Conservation (phyloP, 1,140 invertebrate genomes). For the Zaprionus africanus region DNA sequence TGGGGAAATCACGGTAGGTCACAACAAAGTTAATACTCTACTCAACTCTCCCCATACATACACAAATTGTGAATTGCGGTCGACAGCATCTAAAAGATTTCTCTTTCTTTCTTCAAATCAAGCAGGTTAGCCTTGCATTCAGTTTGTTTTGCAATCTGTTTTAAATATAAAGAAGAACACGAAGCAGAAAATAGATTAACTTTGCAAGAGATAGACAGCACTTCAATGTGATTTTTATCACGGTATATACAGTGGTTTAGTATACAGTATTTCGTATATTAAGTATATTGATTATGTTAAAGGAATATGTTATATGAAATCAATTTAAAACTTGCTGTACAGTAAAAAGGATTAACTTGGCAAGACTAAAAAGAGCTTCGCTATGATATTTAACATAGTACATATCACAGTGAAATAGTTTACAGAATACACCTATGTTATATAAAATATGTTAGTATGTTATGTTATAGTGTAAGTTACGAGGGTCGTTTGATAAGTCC, state of each 20-base stretch:
- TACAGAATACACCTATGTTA: no score
- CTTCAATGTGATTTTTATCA: not conserved
- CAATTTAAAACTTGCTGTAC: no score
- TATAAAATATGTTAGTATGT: no score
- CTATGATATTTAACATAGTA: no score
- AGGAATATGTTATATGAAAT: no score
- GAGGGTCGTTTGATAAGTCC: no score
- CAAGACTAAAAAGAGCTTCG: no score
- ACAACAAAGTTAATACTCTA: conserved; percentile 39
- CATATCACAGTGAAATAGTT: no score
- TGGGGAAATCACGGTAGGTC: conserved; percentile 38
- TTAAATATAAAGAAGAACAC: conserved; percentile 1
- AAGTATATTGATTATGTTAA: no score
- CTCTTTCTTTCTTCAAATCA: not conserved
- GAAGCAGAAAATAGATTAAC: not conserved
- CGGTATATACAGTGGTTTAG: not conserved
- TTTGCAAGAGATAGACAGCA: not conserved
- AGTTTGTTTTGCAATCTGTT: conserved; percentile 1
- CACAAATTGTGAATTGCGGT: not conserved
- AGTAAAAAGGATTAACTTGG: no score
- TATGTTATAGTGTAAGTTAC: not conserved
- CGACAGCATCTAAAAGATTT: not conserved
- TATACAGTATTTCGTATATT: no score
- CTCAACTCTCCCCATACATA: conserved; percentile 5
- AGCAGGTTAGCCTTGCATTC: not conserved